Conservation (phyloP, 2,113 vertebrate genomes). For the Aptenodytes patagonicus region DNA sequence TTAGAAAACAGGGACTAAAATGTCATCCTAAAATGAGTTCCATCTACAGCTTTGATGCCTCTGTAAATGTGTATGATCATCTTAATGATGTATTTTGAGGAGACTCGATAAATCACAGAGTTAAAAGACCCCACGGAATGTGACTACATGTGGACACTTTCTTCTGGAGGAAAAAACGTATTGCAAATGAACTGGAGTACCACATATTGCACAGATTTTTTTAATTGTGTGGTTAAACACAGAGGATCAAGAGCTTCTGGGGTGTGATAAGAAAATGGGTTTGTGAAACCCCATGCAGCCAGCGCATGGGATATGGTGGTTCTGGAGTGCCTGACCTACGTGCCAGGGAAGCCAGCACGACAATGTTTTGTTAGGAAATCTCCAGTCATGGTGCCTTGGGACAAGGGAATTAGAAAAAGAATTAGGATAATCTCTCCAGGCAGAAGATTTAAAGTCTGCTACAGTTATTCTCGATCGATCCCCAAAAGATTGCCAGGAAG, state of each 20-base stretch:
- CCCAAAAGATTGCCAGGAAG: conserved; percentile 61
- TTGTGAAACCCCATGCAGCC: background rate
- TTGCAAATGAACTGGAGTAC: background rate
- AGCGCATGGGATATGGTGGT: background rate
- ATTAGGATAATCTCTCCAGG: conserved; percentile 63
- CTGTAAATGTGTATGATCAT: background rate
- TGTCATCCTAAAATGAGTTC: background rate
- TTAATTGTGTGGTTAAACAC: background rate
- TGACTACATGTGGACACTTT: background rate
- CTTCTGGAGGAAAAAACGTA: background rate
- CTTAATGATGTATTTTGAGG: conserved; percentile 24
- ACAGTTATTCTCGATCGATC: conserved; percentile 43
- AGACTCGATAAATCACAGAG: background rate
- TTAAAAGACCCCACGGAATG: background rate
- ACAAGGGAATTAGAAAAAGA: conserved; percentile 49
- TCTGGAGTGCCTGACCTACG: background rate
- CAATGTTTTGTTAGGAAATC: conserved; percentile 20
- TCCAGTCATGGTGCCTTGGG: background rate
- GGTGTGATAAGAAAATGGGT: background rate
- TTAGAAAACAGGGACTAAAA: conserved; percentile 31
- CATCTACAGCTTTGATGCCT: conserved; percentile 2
- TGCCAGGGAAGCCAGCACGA: background rate
- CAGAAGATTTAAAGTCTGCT: conserved; percentile 61
- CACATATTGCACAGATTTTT: rapidly evolving
- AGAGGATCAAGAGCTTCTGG: background rate